Conservation (phyloP, 2,797 vertebrate species). For the Mormyrops boulengeri region DNA sequence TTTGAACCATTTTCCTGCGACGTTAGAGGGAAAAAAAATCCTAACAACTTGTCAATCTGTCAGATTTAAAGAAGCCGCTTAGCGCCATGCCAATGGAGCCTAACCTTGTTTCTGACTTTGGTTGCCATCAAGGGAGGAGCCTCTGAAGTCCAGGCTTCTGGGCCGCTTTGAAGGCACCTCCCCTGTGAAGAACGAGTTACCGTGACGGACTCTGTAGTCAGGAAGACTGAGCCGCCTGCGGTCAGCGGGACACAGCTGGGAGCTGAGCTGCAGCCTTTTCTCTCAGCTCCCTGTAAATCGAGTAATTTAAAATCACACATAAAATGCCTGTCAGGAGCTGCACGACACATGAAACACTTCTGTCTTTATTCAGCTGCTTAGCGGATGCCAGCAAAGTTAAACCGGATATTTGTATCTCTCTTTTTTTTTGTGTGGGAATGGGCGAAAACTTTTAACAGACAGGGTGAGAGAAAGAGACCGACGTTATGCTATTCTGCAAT, state of each 20-base stretch:
- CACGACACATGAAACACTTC: neutral
- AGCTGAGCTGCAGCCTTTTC: neutral
- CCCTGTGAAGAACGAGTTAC: neutral
- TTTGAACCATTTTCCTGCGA: neutral
- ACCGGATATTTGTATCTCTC: neutral
- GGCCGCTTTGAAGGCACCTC: constrained; percentile 5
- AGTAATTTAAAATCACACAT: neutral
- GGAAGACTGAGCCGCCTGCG: neutral
- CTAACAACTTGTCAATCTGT: neutral
- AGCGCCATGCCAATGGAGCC: neutral
- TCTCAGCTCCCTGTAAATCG: neutral
- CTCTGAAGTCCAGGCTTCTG: neutral
- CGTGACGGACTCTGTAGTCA: neutral
- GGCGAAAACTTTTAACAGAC: neutral
- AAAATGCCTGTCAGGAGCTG: neutral
- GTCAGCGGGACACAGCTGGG: neutral
- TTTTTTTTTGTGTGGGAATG: neutral
- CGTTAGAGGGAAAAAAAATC: neutral
- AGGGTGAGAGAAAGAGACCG: neutral
- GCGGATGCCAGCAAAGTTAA: neutral
- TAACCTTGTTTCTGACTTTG: constrained; percentile 9
- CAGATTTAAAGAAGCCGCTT: constrained; percentile 10
- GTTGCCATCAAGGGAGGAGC: neutral
- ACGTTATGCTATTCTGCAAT: neutral
- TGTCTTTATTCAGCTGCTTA: neutral